Evolutionary conservation across 1,140 invertebrate genomes (phyloP), one percentile per base, ranked within the genome.

Genomic region (Drosophila saltans): DNA sequence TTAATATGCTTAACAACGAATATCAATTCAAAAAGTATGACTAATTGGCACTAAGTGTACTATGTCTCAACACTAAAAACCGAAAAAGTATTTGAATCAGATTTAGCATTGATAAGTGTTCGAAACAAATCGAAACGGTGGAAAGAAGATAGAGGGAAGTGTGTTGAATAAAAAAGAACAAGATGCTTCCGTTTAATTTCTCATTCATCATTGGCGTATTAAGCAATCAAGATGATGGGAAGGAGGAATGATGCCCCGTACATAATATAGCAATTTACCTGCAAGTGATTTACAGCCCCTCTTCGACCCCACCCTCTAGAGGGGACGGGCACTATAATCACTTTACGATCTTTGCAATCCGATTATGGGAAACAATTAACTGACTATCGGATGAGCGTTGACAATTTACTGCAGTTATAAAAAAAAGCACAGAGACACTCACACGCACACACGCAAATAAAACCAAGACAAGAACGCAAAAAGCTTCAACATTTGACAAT

Each of bases 331-430:
- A 21, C 43, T 39, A 21, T 39, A 59, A 52, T 21, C 63, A 55
- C 26, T 76, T 76, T 55, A 76, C 59, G 74, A 76, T 59, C 48
- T 33, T 43, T 39, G 11, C 60, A 59, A 62, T 56, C 66, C 74
- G 72, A 40, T 69, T 64, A 76, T 76, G 74, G 74, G 36, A 9
- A 30, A 57, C 74, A 70, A 76, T 76, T 76, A 76, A 76, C 48
- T 69, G 73, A 33, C 26, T 58, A 75, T 69, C 61, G 77, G 73
- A 70, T 58, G 69, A 68, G 36, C 55, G 61, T 69, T 69, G 70
- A 41, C 74, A 64, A 78, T 73, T 84, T 71, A 83, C 70, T 77
- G 80, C 80, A 76, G 76, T 74, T 62, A 68, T 77, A 80, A 75
- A 72, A 36, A 36, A 36, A 7, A 2, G 6, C 33, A 36, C 33